Conservation (phyloP, 1,140 invertebrate species). For the Geopemphigus sp. region DNA sequence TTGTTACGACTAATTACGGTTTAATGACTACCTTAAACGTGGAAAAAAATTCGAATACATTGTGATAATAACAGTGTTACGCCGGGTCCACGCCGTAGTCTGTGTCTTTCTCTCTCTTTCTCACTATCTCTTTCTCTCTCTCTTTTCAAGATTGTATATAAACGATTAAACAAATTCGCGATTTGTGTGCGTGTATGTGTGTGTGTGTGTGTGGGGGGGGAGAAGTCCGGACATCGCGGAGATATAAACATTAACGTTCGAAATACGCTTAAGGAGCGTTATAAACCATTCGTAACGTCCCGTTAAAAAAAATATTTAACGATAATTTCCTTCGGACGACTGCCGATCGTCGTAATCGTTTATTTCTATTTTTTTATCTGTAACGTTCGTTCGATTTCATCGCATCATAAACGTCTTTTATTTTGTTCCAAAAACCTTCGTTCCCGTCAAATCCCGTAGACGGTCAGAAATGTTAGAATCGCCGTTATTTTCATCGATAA, state of each 20-base stretch:
- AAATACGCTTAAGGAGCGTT: not conserved
- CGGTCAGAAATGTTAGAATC: too few species aligned
- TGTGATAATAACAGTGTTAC: constrained; percentile 1
- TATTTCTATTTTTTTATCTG: not conserved
- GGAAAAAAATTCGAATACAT: not conserved
- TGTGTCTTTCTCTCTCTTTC: too few species aligned
- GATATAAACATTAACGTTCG: not conserved
- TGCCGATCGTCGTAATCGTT: not conserved
- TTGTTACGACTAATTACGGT: constrained; percentile 38
- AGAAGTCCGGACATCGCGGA: not conserved
- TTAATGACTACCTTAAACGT: constrained; percentile 9
- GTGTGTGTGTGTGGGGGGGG: not conserved
- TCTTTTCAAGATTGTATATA: not conserved
- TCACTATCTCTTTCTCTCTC: too few species aligned
- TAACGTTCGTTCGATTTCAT: too few species aligned
- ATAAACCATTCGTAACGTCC: not conserved
- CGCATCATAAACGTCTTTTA: too few species aligned
- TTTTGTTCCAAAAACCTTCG: too few species aligned
- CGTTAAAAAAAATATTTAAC: constrained; percentile 1
- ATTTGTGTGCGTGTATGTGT: too few species aligned
- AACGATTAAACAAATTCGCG: not conserved
- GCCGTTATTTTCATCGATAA: too few species aligned
- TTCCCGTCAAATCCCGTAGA: too few species aligned
- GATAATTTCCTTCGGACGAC: not conserved
- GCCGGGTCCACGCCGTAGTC: not conserved